These are phyloP conservation scores for rat (Rattus norvegicus) DNA, from an alignment of 2,113 vertebrate genomes.

Conservation along the genomic window GRCr8 NC_086031.1:94078001-94078500, in stretches of 20 bases:
- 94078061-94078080: not conserved
- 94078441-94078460: not conserved
- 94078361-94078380: not conserved
- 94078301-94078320: not conserved
- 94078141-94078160: not conserved
- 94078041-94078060: not conserved
- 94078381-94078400: not conserved
- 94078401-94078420: not conserved
- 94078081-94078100: not conserved
- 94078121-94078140: not conserved
- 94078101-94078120: not conserved
- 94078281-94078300: no score
- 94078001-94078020: no score
- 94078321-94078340: not conserved
- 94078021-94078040: not conserved
- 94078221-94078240: not conserved
- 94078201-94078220: not conserved
- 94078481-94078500: not conserved
- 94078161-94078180: not conserved
- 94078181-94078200: not conserved
- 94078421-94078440: not conserved
- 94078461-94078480: not conserved
- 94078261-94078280: not conserved
- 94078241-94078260: constrained; percentile 9
- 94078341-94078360: not conserved